Base-by-base conservation (phyloP, 2,888 invertebrate species). In the Cephus spinipes region DNA sequence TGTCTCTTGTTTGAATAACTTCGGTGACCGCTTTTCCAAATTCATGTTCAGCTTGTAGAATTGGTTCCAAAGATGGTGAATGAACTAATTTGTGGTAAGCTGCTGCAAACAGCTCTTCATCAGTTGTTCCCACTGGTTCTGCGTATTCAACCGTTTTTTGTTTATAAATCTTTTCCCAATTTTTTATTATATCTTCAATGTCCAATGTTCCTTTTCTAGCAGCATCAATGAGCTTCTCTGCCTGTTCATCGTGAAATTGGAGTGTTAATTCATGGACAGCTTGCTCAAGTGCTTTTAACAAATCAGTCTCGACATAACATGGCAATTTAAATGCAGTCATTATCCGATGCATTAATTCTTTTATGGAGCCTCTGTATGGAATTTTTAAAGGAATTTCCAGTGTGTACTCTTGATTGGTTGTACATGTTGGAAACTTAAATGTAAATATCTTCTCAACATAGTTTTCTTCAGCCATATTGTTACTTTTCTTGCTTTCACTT, bases 21-120 rank as follows among this genome's bases (percentile, higher is more conserved):
- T 95, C 95, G 77, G 95, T 94, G 31, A 98, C 96, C 69, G 95
- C 95, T 87, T 95, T 94, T 0, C 98, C 97, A 91, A 97, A 97
- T 23, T 95, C 94, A 87, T 97, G 96, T 91, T 98, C 98, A 68
- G 97, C 95, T 87, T 97, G 96, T 32, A 98, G 93, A 89, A 98
- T 96, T 0, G 97, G 96, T 89, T 97, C 97, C 34, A 98, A 92
- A 0, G 97, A 97, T 0, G 96, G 96, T 0, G 97, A 97, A 90
- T 97, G 97, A 3, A 97, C 96, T 75, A 95, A 86, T 87, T 94
- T 93, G 90, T 97, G 97, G 91, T 97, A 97, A 33, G 97, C 96
- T 4, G 95, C 95, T 3, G 96, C 96, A 92, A 97, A 97, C 69
- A 96, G 93, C 91, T 97, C 97, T 89, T 97, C 96, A 91, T 97